Percentiles rank a stretch among this genome's conserved stretches.
Evolutionary conservation across 2,888 invertebrate genomes (phyloP).

Genomic region (Mythimna lalbum): DNA sequence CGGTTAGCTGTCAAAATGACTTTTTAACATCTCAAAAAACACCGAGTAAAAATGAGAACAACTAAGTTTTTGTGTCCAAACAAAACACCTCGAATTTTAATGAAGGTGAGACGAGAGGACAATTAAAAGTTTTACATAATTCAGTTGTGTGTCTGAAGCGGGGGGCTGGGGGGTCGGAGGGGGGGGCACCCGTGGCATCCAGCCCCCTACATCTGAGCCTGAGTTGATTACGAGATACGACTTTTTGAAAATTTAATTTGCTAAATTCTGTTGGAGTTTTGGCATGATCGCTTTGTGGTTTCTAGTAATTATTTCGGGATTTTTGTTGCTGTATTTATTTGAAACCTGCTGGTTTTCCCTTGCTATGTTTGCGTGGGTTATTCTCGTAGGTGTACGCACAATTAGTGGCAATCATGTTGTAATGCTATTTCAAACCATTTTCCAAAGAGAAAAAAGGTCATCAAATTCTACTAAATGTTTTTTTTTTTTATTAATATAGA

Average conservation of each 20-base stretch:
- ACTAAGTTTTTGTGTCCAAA: constrained; percentile 72
- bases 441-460: too few relatives aligned
- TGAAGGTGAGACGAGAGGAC: constrained; percentile 79
- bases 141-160: constrained; percentile 74
- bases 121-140: constrained; percentile 84
- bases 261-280: constrained; percentile 69
- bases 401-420: too few relatives aligned
- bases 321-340: constrained; percentile 33
- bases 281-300: constrained; percentile 68
- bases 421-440: too few relatives aligned
- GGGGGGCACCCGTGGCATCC: constrained; percentile 43
- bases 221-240: constrained; percentile 73
- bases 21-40: constrained; percentile 59
- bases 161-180: constrained; percentile 38
- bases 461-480: too few relatives aligned
- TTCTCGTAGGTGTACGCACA: too few relatives aligned
- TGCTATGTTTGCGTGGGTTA: neutral
- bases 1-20: constrained; percentile 42
- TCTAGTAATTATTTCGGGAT: constrained; percentile 51
- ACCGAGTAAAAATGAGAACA: constrained; percentile 48
- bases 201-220: constrained; percentile 67
- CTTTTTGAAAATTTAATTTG: constrained; percentile 77
- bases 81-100: constrained; percentile 82
- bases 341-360: neutral
- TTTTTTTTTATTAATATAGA: too few relatives aligned